Conservation (phyloP, 2,113 vertebrate genomes). For the Forbesichthys agassizii region DNA sequence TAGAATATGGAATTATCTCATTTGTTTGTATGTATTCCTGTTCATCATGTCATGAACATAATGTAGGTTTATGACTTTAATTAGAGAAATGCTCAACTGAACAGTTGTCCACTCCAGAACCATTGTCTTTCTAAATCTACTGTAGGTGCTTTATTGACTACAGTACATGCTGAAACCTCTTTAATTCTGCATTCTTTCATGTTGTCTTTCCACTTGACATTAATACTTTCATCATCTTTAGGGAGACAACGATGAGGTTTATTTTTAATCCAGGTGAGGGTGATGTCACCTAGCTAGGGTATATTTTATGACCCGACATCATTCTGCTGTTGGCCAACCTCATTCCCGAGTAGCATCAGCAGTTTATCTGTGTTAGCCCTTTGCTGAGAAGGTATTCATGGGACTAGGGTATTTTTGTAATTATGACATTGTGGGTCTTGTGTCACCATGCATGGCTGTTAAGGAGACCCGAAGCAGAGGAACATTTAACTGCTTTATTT, state of each 20-base stretch:
- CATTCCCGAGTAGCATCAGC: slow-evolving; percentile 6
- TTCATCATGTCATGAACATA: not conserved
- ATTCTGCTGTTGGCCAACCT: not conserved
- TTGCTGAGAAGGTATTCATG: no score
- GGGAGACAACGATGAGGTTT: slow-evolving; percentile 14
- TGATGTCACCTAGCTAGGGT: not conserved
- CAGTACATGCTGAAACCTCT: slow-evolving; percentile 2
- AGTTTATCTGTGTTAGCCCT: no score
- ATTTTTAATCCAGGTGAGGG: slow-evolving; percentile 29
- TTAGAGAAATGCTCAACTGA: no score
- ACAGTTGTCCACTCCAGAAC: no score
- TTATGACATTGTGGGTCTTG: no score
- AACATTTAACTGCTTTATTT: no score
- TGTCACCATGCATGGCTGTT: no score
- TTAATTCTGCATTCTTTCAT: slow-evolving; percentile 20
- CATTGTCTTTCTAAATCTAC: no score
- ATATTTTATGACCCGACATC: slow-evolving; percentile 17
- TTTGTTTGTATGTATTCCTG: not conserved
- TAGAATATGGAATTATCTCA: not conserved
- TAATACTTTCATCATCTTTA: slow-evolving; percentile 28
- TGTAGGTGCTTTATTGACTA: no score
- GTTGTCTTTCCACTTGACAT: slow-evolving; percentile 54
- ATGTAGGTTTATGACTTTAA: no score
- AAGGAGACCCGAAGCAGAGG: no score
- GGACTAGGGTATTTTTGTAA: no score